These are phyloP conservation scores for Yponomeuta cagnagella DNA, from an alignment of 2,888 invertebrate species.

Conservation along the genomic window DNA sequence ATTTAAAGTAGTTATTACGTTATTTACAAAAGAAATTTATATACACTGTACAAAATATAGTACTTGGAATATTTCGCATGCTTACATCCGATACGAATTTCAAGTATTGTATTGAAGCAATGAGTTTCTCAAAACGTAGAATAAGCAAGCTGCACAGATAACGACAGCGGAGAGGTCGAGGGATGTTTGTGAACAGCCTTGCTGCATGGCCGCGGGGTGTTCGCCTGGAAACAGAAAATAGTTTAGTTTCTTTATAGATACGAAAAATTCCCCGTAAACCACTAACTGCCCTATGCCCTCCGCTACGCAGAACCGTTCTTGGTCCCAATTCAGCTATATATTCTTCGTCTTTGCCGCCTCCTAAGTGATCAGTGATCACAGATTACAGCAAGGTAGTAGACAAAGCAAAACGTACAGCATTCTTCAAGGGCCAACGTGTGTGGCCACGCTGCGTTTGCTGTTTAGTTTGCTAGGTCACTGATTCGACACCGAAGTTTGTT, in stretches of 20 bases:
- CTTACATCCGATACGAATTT: not conserved
- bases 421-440: not conserved
- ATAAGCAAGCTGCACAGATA: not conserved
- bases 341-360: too few species aligned
- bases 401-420: not conserved
- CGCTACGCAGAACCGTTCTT: too few species aligned
- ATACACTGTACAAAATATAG: not conserved
- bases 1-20: not conserved
- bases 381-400: too few species aligned
- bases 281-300: too few species aligned
- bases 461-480: not conserved
- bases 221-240: constrained; percentile 45
- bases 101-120: not conserved
- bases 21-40: not conserved
- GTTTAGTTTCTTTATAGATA: not conserved
- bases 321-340: too few species aligned
- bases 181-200: constrained; percentile 60
- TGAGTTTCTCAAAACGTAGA: not conserved
- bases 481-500: not conserved
- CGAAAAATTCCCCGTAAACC: too few species aligned
- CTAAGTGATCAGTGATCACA: too few species aligned
- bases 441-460: not conserved
- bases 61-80: not conserved
- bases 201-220: constrained; percentile 70
- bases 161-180: constrained; percentile 31